phyloP scores from a whole-genome alignment of 1,140 invertebrate species.

The Mizuhopecten yessoensis region DNA sequence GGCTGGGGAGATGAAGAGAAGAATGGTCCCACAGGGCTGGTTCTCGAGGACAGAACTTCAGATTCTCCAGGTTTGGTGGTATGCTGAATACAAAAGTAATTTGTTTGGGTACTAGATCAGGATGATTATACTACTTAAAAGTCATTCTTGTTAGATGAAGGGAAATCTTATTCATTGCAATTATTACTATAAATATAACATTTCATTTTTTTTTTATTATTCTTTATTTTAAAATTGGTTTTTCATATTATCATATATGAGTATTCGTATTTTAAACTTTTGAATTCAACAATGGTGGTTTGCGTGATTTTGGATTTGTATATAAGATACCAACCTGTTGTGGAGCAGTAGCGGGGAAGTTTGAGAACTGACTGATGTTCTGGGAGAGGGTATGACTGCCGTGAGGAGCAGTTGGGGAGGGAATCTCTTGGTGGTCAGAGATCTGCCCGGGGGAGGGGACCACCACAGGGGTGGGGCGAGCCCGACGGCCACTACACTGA shows the following conservation, averaged over 20 bases:
- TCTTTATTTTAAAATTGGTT: not conserved
- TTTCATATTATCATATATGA: not conserved
- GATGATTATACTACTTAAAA: too few relatives aligned
- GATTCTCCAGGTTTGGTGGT: not conserved
- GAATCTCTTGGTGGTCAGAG: constrained; percentile 60
- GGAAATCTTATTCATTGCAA: not conserved
- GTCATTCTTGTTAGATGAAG: too few relatives aligned
- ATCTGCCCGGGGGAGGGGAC: constrained; percentile 61
- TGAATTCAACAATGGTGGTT: not conserved
- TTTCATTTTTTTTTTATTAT: too few relatives aligned
- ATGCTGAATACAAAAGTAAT: not conserved
- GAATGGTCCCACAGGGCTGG: constrained; percentile 13
- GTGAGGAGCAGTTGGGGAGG: constrained; percentile 68
- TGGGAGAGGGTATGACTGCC: constrained; percentile 95
- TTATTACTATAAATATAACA: too few relatives aligned
- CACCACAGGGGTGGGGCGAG: constrained; percentile 63
- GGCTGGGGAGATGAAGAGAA: not conserved
- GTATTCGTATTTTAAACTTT: not conserved
- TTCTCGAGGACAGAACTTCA: not conserved
- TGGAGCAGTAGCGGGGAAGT: not conserved
- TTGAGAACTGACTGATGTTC: constrained; percentile 84
- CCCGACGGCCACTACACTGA: constrained; percentile 81
- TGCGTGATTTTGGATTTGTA: not conserved
- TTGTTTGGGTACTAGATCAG: too few relatives aligned
- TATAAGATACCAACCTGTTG: not conserved